Evolutionary conservation across 2,797 vertebrate genomes (phyloP).

Genomic region (Delichon dasypus): DNA sequence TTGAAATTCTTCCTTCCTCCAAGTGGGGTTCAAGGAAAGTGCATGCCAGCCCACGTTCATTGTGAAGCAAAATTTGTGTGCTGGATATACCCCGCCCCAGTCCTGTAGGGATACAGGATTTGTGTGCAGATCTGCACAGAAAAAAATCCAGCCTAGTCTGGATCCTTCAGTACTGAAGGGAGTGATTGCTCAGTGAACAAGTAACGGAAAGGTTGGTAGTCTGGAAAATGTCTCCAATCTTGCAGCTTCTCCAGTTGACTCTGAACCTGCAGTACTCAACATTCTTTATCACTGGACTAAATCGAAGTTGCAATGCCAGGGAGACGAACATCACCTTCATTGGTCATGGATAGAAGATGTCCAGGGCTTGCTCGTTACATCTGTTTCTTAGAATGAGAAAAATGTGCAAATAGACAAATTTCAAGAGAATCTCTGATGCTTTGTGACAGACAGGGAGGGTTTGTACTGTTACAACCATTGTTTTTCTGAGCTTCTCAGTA

Average conservation of each 20-base stretch:
- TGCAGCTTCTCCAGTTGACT: not conserved
- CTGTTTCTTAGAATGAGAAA: not conserved
- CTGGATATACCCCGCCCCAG: fast-evolving
- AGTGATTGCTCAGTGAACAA: not conserved
- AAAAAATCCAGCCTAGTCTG: not conserved
- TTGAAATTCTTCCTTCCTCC: conserved; percentile 49
- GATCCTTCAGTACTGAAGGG: not conserved
- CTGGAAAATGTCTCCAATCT: not conserved
- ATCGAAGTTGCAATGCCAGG: not conserved
- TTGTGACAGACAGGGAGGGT: not conserved
- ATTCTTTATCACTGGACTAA: not conserved
- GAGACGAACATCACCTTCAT: not conserved
- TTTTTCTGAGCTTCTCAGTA: not conserved
- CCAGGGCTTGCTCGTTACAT: not conserved
- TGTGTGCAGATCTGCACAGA: not conserved
- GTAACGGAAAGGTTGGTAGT: not conserved
- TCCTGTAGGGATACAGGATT: not conserved
- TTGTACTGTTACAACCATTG: not conserved
- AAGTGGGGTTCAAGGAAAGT: conserved; percentile 48
- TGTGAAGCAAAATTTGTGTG: not conserved
- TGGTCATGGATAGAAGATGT: fast-evolving
- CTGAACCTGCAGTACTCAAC: not conserved
- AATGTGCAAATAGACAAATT: not conserved
- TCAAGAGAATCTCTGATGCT: not conserved
- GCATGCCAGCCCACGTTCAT: not conserved